Percentiles rank a stretch among this genome's conserved stretches.
Evolutionary conservation across 2,888 invertebrate genomes (phyloP).

Genomic region (Idaea biselata): DNA sequence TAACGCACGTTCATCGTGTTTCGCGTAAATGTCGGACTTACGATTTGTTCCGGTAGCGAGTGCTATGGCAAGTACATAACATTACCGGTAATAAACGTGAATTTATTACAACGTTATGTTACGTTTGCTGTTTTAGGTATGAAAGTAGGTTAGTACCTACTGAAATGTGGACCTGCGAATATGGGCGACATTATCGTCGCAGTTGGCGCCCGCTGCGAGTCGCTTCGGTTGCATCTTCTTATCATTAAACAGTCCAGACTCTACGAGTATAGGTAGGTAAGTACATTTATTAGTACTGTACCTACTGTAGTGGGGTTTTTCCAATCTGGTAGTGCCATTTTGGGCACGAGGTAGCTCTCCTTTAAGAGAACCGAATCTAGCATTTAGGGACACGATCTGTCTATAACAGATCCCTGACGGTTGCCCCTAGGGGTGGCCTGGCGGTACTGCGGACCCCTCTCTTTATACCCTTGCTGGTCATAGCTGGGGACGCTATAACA

Average conservation of each 20-base stretch:
- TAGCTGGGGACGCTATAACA: no score
- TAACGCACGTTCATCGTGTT: slow-evolving; percentile 56
- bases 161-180: slow-evolving; percentile 69
- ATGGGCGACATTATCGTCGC: slow-evolving; percentile 58
- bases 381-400: no score
- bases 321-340: no score
- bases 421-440: no score
- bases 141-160: slow-evolving; percentile 24
- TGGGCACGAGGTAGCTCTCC: no score
- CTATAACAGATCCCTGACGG: no score
- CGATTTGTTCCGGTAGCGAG: slow-evolving; percentile 70
- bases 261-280: neutral
- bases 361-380: no score
- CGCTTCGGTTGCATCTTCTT: slow-evolving; percentile 34
- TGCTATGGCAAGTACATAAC: slow-evolving; percentile 63
- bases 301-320: no score
- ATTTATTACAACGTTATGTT: slow-evolving; percentile 76
- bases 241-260: neutral
- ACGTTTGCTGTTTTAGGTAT: slow-evolving; percentile 67
- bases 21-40: slow-evolving; percentile 54
- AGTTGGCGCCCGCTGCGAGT: slow-evolving; percentile 8
- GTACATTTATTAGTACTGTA: no score
- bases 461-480: no score
- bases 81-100: slow-evolving; percentile 76
- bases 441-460: no score